These are phyloP conservation scores for Lithobates pipiens DNA, from an alignment of 2,797 vertebrate genomes.

Conservation along the genomic window DNA sequence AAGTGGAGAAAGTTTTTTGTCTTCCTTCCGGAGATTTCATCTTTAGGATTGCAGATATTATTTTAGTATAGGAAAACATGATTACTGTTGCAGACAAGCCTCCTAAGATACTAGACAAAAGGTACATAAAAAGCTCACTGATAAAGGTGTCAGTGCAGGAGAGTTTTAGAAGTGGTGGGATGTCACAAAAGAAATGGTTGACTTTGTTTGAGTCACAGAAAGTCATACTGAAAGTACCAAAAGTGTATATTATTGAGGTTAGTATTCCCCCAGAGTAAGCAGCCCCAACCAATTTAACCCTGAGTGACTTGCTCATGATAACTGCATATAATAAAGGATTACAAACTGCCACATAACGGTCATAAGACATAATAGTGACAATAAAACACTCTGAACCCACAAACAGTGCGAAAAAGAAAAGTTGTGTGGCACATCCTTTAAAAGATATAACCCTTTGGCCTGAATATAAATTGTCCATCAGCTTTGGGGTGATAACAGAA, in stretches of 20 bases:
- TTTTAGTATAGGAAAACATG: slow-evolving; percentile 64
- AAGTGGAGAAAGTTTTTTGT: slow-evolving; percentile 69
- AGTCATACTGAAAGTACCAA: slow-evolving; percentile 42
- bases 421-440: slow-evolving; percentile 23
- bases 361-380: slow-evolving; percentile 51
- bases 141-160: slow-evolving; percentile 67
- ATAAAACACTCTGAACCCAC: slow-evolving; percentile 33
- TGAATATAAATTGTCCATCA: background rate
- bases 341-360: slow-evolving; percentile 50
- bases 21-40: slow-evolving; percentile 66
- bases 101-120: slow-evolving; percentile 35
- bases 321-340: slow-evolving; percentile 28
- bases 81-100: slow-evolving; percentile 68
- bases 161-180: slow-evolving; percentile 65
- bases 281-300: background rate
- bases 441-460: slow-evolving; percentile 4
- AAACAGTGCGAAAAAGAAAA: slow-evolving; percentile 31
- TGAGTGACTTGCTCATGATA: slow-evolving; percentile 4
- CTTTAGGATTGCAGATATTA: slow-evolving; percentile 64
- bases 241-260: slow-evolving; percentile 30
- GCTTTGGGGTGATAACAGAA: slow-evolving; percentile 28
- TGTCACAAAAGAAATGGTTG: slow-evolving; percentile 73
- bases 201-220: slow-evolving; percentile 66
- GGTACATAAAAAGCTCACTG: slow-evolving; percentile 66
- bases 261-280: background rate